Evolutionary conservation across 2,888 invertebrate genomes (phyloP), one percentile per base, ranked within the genome.

Genomic region (Macrophya alboannulata): DNA sequence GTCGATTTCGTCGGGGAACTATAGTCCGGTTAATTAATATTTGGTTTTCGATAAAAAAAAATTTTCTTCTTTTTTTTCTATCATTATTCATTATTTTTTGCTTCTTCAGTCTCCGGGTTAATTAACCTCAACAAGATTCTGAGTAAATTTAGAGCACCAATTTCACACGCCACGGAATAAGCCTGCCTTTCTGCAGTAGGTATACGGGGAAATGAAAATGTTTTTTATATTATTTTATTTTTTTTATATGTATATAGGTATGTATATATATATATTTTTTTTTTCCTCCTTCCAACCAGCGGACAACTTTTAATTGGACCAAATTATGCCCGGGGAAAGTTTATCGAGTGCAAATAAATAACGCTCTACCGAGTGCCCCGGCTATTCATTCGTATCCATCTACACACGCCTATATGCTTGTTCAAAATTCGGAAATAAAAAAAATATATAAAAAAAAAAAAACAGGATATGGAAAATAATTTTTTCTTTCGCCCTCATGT

Each of bases 271-370:
- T n/a, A n/a, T 31, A 8, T 25, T 25, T 55, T 8, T 77, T 25
- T 55, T 9, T 51, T 25, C 21, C 1, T 12, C 15, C 31, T 8
- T 17, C 15, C 25, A 1, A 48, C 21, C 71, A 68, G 6, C 71
- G 51, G 68, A 48, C 31, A 83, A 83, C 48, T 83, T 83, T 83
- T 71, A 68, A 83, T 83, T 83, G 68, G 51, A 68, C 48, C 31
- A 8, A 68, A 65, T 65, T 83, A 83, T 71, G 65, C 65, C 10
- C 68, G 45, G 12, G 48, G 48, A 81, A 81, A 83, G 65, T 83
- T 71, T 51, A 71, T 83, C 37, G 68, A 68, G 43, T 48, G 68
- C 21, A 48, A 51, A 68, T 83, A 71, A 81, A 81, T 62, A 59
- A 40, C 62, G 59, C 62, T 37, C 25, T 17, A 79, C 17, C 59